Evolutionary conservation across 2,797 vertebrate species (phyloP).

Genomic region (Streptopelia turtur): DNA sequence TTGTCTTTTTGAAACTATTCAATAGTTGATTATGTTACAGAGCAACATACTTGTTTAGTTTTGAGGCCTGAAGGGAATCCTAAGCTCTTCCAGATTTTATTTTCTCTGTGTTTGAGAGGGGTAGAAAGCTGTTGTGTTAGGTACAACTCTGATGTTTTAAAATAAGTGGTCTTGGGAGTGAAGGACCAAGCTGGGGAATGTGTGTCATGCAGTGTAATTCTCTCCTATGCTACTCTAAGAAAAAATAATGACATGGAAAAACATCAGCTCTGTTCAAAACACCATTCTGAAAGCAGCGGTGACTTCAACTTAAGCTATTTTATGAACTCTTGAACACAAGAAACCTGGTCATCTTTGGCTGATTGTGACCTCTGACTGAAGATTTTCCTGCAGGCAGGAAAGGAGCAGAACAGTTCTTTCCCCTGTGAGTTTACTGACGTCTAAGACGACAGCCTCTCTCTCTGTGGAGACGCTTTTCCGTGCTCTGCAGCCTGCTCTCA

Average conservation of each 20-base stretch:
- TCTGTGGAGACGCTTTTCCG: constrained; percentile 12
- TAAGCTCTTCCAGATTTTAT: background rate
- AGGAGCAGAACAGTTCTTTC: constrained; percentile 1
- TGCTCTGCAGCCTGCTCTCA: background rate
- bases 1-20: background rate
- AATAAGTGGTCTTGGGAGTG: background rate
- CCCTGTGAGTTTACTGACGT: constrained; percentile 38
- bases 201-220: background rate
- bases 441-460: background rate
- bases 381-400: constrained; percentile 39
- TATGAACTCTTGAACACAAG: background rate
- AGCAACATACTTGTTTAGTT: background rate
- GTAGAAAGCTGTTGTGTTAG: background rate
- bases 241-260: background rate
- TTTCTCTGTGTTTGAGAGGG: background rate
- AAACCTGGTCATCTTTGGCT: background rate
- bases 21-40: background rate
- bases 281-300: background rate
- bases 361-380: constrained; percentile 20
- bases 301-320: background rate
- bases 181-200: background rate
- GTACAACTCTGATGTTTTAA: background rate
- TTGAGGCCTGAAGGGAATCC: background rate
- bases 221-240: background rate
- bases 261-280: background rate